Evolutionary conservation across 2,888 invertebrate species (phyloP), one percentile per base, ranked within the genome.

Genomic region (Drosophila algonquin): DNA sequence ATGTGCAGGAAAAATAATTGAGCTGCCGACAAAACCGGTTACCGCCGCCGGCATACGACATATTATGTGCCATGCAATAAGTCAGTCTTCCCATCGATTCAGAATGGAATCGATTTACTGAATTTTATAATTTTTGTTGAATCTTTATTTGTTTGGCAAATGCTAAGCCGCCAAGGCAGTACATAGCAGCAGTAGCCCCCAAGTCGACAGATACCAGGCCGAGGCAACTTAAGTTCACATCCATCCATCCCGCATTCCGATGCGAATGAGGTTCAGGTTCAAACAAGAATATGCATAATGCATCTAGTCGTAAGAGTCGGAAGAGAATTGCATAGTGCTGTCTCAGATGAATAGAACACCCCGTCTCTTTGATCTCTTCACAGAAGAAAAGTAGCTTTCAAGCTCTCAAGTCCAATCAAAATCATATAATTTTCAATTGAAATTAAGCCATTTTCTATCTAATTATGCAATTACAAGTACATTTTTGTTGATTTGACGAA

Each of bases 251-350:
- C 44, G 64, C 64, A 67, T 67, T 67, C 64, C 64, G 63, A 63
- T 67, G 55, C 64, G 64, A 45, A 51, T 67, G 55, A 35, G 65
- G 55, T 51, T 56, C 51, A 30, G 16, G 30, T 40, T 40, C 6
- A 40, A 40, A n/a, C 47, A 16, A 32, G 18, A 55, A 40, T 46
- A 50, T 27, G 14, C 21, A 55, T 51, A 51, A 53, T 45, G 32
- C 14, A 35, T 35, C 10, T 44, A 14, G 27, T 27, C 46, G 50
- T 63, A 44, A 8, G 21, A 64, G 55, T 51, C 45, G 63, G 65
- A 65, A 65, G 64, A 56, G 50, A 67, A 45, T 67, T 67, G 64
- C 67, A 67, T 67, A 67, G 56, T 56, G 50, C 35, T 35, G 67
- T 55, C 67, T 30, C 55, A 51, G 64, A 64, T 64, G 67, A 56